Base-by-base conservation (phyloP, 2,888 invertebrate species). In the Litoditis marina region DNA sequence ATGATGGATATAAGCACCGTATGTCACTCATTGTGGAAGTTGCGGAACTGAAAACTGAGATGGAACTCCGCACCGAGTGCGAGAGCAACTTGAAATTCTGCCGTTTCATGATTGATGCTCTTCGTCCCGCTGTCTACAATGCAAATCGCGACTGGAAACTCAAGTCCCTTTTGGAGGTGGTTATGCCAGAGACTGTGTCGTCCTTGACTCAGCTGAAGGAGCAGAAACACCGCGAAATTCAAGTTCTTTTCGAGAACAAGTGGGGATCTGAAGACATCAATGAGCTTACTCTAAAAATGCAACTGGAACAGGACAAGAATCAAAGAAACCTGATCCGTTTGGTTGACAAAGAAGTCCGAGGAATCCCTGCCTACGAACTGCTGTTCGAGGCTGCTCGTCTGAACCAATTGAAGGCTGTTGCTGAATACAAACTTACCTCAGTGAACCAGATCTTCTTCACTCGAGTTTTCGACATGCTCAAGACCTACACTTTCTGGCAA, bases 401-500 rank as follows among this genome's bases (percentile, higher is more conserved):
- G 22, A 73, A 69, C 60, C 69, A 73, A 56, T 11, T 71, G 66
- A 57, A 64, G 60, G 62, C 65, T 49, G 62, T 65, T 47, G 70
- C 65, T 62, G 66, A 74, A 57, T 76, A 77, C 71, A 66, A 71
- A 51, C 60, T 77, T 50, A 53, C 53, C 60, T 59, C 66, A 30
- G 60, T 60, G 50, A 66, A 65, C 60, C 60, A 74, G 53, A 57
- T 65, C 53, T 42, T 44, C 46, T 42, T 74, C 54, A 27, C 55
- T 50, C 68, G 71, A 32, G 52, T 60, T 51, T 69, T 70, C 65
- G 69, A 73, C 42, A 55, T 74, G 46, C 19, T 80, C 66, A 77
- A 77, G 69, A 63, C 70, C 39, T 63, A 68, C 63, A 65, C 73
- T 65, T 77, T 66, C 68, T 71, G 74, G 77, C 60, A 52, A 54